Base-by-base conservation (phyloP, 1,140 invertebrate species). In the Theocolax elegans region DNA sequence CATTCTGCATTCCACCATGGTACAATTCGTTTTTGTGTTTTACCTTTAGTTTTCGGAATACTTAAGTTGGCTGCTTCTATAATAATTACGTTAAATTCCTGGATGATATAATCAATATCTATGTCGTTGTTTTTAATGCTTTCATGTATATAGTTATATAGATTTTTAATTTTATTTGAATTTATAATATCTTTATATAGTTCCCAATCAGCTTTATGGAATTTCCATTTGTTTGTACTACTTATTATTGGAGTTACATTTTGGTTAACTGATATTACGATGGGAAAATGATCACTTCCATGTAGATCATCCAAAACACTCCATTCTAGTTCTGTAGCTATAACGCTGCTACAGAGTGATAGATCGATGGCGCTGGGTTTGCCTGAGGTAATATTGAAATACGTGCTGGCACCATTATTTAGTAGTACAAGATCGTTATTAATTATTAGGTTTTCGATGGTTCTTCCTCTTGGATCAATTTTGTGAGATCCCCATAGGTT, bases 1-100 rank as follows among this genome's bases (percentile, higher is more conserved):
- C 78, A 82, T 10, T 80, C 71, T 17, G 76, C 64, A 56, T 79
- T 81, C 77, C 77, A 81, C 81, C n/a, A n/a, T 80, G 81, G n/a
- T n/a, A 9, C 76, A 76, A 15, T 79, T 69, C 2, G n/a, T n/a
- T 21, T 54, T 71, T 49, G 74, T 74, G n/a, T n/a, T n/a, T n/a
- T n/a, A n/a, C n/a, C n/a, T n/a, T n/a, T n/a, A n/a, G n/a, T n/a
- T n/a, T n/a, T n/a, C n/a, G n/a, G n/a, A n/a, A n/a, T n/a, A n/a
- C n/a, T n/a, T n/a, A n/a, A n/a, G n/a, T n/a, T n/a, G n/a, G n/a
- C n/a, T n/a, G n/a, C n/a, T n/a, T n/a, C 67, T 75, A 73, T 6
- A 25, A 80, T 77, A 7, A 75, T 15, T n/a, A 76, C 15, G n/a
- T 54, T 79, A 10, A 78, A 73, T 19, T 74, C 58, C 31, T 72